Base-by-base conservation (phyloP, 1,140 invertebrate species). In the Anastrepha obliqua region DNA sequence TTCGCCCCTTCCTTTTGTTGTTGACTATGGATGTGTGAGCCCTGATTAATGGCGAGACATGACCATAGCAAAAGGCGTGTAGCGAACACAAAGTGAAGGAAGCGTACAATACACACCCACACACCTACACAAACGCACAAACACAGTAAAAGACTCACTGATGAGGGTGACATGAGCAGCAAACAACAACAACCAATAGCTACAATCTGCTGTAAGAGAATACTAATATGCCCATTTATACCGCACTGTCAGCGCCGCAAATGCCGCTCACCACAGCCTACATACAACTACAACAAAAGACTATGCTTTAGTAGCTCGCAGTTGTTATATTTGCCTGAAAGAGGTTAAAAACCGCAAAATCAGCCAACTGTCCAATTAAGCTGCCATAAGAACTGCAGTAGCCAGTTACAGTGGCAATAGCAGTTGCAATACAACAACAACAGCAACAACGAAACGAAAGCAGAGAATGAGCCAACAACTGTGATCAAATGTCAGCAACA, bases 331-430 rank as follows among this genome's bases (percentile, higher is more conserved):
- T 74, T 47, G 39, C 42, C 3, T 20, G 5, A 44, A 74, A 74
- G 20, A 8, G 67, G 67, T 74, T 74, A 44, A 74, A 44, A 74
- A 74, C 39, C 67, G 39, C 11, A 42, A 74, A 74, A 74, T 5
- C 11, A 51, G 44, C 70, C 67, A 74, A 74, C 70, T 74, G 44
- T 74, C 70, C 70, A 74, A 74, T 74, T 74, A 74, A 51, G 70
- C 17, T 47, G 70, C 9, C 70, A 74, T 1, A 15, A 17, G 70
- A 7, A 42, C 47, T 15, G 42, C 5, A 44, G 3, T 44, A 13
- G 8, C 70, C 70, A 42, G 7, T n/a, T 13, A 15, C 11, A 74
- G 15, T 29, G 70, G 39, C 70, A 42, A 44, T n/a, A 15, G 5
- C 44, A 47, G 6, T 47, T 17, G 44, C 42, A 17, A 29, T 29